These are phyloP conservation scores for Lepidocolaptes lacrymiger DNA, from an alignment of 2,797 vertebrate genomes.

Conservation along the genomic window DNA sequence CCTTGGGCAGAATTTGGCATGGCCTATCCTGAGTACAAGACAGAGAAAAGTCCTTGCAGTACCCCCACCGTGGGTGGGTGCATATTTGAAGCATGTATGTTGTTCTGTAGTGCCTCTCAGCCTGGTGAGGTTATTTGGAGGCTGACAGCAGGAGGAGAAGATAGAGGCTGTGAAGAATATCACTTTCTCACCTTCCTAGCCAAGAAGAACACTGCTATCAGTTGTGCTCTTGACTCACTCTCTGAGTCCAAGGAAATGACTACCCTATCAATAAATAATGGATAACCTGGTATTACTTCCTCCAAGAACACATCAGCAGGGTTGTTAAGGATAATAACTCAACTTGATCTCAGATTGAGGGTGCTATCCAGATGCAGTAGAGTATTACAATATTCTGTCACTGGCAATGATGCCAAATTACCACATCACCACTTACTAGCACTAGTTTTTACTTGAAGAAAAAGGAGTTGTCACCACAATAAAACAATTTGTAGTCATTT, in stretches of 20 bases:
- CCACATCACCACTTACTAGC: background rate
- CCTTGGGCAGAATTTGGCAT: background rate
- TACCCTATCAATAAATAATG: background rate
- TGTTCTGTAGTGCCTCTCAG: background rate
- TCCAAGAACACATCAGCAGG: background rate
- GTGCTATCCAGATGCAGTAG: background rate
- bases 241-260: background rate
- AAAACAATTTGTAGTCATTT: background rate
- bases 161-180: background rate
- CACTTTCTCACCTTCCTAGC: background rate
- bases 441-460: background rate
- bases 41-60: background rate
- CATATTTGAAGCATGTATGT: background rate
- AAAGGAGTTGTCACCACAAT: background rate
- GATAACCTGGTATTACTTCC: background rate
- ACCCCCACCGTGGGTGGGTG: fast-evolving
- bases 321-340: background rate
- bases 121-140: background rate
- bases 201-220: background rate
- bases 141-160: background rate
- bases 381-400: background rate
- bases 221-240: background rate
- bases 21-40: background rate
- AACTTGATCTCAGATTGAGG: background rate
- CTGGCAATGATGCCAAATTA: background rate